Percentiles rank a stretch among this genome's conserved stretches.
phyloP scores from a whole-genome alignment of 1,140 invertebrate genomes.

The Nasonia longicornis region DNA sequence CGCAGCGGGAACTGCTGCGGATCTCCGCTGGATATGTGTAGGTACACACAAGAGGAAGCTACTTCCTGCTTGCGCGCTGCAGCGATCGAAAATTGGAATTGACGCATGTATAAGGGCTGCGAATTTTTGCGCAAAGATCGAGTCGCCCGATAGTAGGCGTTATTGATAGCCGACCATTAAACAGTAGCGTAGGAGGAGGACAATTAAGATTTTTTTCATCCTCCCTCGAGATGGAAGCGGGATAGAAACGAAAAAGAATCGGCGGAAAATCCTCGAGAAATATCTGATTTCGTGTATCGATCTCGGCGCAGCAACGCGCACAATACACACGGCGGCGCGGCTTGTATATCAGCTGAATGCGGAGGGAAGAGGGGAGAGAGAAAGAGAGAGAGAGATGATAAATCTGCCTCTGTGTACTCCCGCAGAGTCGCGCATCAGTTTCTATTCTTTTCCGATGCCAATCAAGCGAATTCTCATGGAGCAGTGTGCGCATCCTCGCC shows the following conservation, averaged over 20 bases:
- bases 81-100: conserved; percentile 21
- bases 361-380: no score
- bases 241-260: conserved; percentile 33
- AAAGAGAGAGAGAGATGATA: conserved; percentile 5
- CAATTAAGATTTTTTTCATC: conserved; percentile 35
- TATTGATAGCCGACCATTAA: conserved; percentile 36
- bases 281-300: conserved; percentile 44
- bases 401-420: conserved; percentile 24
- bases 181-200: conserved; percentile 12
- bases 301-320: conserved; percentile 6
- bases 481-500: conserved; percentile 6
- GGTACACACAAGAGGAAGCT: neutral
- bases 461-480: conserved; percentile 39
- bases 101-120: neutral
- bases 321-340: neutral
- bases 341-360: neutral
- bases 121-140: neutral
- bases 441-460: conserved; percentile 47
- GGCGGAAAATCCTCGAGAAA: conserved; percentile 29
- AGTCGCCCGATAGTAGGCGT: neutral
- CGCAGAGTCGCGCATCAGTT: conserved; percentile 1
- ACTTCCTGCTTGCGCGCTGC: neutral
- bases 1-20: neutral
- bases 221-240: neutral
- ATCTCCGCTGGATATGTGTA: neutral